Evolutionary conservation across 2,888 invertebrate genomes (phyloP).

Genomic region (Drosophila prostipennis): DNA sequence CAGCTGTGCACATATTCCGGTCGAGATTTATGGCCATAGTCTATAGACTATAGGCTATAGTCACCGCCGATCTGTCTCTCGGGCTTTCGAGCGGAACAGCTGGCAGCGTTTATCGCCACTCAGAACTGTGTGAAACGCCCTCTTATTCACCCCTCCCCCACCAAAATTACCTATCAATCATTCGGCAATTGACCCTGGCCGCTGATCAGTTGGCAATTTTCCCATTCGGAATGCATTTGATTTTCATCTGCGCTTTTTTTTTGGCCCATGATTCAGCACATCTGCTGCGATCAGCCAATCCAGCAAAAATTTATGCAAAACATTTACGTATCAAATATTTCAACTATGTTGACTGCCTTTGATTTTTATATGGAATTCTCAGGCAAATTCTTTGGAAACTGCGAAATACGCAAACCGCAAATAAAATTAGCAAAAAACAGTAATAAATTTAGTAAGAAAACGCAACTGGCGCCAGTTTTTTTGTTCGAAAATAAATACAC

Average conservation of each 20-base stretch:
- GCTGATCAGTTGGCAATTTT: constrained; percentile 40
- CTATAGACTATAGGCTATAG: constrained; percentile 14
- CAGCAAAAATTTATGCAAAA: constrained; percentile 34
- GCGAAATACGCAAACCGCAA: constrained; percentile 46
- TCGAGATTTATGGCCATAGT: constrained; percentile 56
- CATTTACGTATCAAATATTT: constrained; percentile 25
- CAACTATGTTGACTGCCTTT: constrained; percentile 35
- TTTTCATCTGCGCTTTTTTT: constrained; percentile 11
- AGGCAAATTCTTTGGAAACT: constrained; percentile 70
- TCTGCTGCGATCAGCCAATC: constrained; percentile 33
- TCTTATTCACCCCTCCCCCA: not conserved
- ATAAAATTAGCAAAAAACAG: constrained; percentile 47
- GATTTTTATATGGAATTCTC: constrained; percentile 58
- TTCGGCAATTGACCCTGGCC: constrained; percentile 45
- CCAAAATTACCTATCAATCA: constrained; percentile 71
- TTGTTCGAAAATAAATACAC: constrained; percentile 15
- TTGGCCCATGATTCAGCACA: constrained; percentile 40
- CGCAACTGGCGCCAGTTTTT: constrained; percentile 40
- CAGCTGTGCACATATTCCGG: constrained; percentile 66
- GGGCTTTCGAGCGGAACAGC: constrained; percentile 49
- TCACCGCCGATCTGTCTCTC: constrained; percentile 16
- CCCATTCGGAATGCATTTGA: constrained; percentile 17
- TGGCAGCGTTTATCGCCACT: constrained; percentile 64
- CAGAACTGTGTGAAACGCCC: not conserved
- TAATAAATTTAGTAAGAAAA: constrained; percentile 30